These are phyloP conservation scores for Rhineura floridana DNA, from an alignment of 2,113 vertebrate species.

Conservation along the genomic window DNA sequence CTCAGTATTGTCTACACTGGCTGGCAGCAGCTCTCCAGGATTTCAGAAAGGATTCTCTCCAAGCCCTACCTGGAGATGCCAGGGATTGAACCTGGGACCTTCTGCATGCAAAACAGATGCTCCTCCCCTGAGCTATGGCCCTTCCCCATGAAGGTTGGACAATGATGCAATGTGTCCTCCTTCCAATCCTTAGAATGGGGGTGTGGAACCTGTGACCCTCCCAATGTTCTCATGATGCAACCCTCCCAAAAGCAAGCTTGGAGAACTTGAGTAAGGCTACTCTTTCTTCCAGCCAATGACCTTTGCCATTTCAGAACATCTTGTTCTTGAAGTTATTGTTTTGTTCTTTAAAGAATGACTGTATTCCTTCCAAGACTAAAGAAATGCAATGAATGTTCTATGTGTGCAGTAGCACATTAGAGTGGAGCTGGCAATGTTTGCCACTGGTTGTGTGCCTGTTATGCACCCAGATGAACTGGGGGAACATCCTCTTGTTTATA, in stretches of 20 bases:
- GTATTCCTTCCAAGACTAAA: background rate
- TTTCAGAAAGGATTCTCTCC: no score
- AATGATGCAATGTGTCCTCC: no score
- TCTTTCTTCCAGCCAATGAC: background rate
- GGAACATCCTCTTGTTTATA: background rate
- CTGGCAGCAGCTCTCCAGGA: no score
- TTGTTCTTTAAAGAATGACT: background rate
- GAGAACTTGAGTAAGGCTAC: background rate
- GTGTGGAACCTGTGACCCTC: no score
- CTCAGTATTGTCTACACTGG: no score
- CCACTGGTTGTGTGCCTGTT: accelerated
- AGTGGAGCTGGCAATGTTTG: accelerated
- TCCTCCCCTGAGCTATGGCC: background rate
- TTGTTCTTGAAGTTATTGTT: background rate
- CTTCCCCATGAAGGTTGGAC: no score
- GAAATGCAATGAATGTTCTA: background rate
- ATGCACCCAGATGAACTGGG: background rate
- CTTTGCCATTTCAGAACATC: background rate
- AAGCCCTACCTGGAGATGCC: no score
- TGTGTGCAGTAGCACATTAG: accelerated
- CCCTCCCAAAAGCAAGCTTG: background rate
- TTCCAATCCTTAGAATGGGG: no score
- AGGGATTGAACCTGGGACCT: no score
- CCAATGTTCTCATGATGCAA: background rate
- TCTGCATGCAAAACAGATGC: no score